Evolutionary conservation across 2,113 vertebrate species (phyloP).

Genomic region (Microcebus murinus): DNA sequence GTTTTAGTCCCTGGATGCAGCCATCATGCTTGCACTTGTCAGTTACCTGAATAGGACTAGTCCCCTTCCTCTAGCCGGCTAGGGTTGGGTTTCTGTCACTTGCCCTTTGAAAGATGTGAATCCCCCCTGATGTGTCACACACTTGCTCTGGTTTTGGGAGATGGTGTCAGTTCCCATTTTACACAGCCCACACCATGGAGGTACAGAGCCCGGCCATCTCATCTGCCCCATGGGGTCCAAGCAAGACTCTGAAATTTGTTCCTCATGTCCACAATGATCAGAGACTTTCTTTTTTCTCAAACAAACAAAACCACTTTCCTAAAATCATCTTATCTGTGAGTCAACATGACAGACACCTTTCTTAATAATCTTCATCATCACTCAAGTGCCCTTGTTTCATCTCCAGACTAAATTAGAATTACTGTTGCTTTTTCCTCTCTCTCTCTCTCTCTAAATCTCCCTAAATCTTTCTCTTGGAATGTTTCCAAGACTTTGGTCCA

Average conservation of each 20-base stretch:
- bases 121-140: fast-evolving
- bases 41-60: no score
- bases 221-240: not conserved
- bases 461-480: not conserved
- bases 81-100: not conserved
- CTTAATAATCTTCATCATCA: not conserved
- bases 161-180: no score
- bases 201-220: not conserved
- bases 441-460: no score
- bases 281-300: not conserved
- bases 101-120: not conserved
- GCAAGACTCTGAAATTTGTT: not conserved
- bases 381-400: not conserved
- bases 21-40: not conserved
- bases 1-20: no score
- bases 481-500: not conserved
- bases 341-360: not conserved
- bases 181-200: not conserved
- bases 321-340: not conserved
- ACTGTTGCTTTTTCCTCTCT: not conserved
- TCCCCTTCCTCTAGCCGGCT: not conserved
- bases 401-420: not conserved
- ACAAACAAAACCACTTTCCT: not conserved
- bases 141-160: not conserved
- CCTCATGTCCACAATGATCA: not conserved